Evolutionary conservation across 1,140 invertebrate genomes (phyloP), one percentile per base, ranked within the genome.

Genomic region (Zeugodacus cucurbitae): DNA sequence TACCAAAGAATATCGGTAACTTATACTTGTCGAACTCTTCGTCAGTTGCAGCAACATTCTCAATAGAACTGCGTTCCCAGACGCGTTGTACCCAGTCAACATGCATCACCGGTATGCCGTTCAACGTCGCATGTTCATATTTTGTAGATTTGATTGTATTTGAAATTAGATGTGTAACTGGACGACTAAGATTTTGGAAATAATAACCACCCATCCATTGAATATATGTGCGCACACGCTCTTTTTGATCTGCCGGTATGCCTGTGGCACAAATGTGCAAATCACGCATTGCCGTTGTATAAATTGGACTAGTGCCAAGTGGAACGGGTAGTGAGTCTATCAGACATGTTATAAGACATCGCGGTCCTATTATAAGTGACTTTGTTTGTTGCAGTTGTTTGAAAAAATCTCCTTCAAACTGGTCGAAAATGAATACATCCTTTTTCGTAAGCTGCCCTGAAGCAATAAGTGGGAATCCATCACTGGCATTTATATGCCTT

Each of bases 181-280:
- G 95, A 87, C 95, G 94, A 48, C 96, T 95, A 57, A 98, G 95
- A 86, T 95, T 95, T 89, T 95, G 95, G 20, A 94, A 96, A 90
- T 96, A 97, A 20, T 96, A 94, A 6, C 97, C 98, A 87, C 97
- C 97, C 98, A 98, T 98, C 92, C 96, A 96, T 90, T 96, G 94
- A 0, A 98, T 95, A 90, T 96, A 95, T 34, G 94, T 94, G 90
- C 96, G 95, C 6, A 98, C 93, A 48, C 95, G 93, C 4, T 92
- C 96, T 94, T 97, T 97, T 82, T 94, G 93, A 64, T 94, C 90
- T 90, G 94, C 94, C 58, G 94, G 93, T 44, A 98, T 94, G 70
- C 96, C 96, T 78, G 97, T 97, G 85, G 96, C 95, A 11, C 96
- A 96, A 44, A 98, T 94, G 10, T 96, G 94, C 4, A 98, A 91